These are phyloP conservation scores for Dinomys branickii DNA, from an alignment of 2,113 vertebrate species.

Conservation along the genomic window DNA sequence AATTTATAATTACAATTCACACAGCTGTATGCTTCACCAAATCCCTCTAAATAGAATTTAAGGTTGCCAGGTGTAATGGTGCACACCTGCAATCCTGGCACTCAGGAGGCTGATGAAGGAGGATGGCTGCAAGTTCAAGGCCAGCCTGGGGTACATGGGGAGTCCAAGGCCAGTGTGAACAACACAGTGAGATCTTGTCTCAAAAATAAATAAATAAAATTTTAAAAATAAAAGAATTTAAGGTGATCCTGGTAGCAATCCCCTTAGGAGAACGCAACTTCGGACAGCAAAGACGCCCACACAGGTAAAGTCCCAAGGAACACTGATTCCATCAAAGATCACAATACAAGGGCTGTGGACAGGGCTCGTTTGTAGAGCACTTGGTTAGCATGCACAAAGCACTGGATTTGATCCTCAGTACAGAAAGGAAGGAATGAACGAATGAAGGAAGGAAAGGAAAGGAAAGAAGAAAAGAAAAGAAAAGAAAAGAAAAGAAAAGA, in stretches of 20 bases:
- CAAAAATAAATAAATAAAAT: neutral
- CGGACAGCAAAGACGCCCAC: neutral
- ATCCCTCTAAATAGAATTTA: neutral
- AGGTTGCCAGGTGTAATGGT: neutral
- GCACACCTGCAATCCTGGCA: neutral
- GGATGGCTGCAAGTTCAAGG: neutral
- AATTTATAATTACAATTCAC: neutral
- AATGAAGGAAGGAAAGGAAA: neutral
- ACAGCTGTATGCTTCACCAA: neutral
- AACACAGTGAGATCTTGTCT: neutral
- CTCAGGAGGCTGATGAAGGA: neutral
- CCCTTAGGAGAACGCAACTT: neutral
- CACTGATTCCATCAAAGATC: neutral
- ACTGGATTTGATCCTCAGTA: too few relatives aligned
- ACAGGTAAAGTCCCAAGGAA: neutral
- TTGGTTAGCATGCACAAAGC: neutral
- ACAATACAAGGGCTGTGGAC: neutral
- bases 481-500: neutral
- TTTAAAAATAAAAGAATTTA: neutral
- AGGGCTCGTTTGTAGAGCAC: neutral
- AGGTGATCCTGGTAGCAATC: neutral
- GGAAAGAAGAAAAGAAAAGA: neutral
- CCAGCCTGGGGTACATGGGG: neutral
- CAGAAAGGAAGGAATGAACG: neutral
- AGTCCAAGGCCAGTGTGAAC: neutral